Evolutionary conservation across 2,888 invertebrate genomes (phyloP), one percentile per base, ranked within the genome.

Genomic region (Chydorus sphaericus): DNA sequence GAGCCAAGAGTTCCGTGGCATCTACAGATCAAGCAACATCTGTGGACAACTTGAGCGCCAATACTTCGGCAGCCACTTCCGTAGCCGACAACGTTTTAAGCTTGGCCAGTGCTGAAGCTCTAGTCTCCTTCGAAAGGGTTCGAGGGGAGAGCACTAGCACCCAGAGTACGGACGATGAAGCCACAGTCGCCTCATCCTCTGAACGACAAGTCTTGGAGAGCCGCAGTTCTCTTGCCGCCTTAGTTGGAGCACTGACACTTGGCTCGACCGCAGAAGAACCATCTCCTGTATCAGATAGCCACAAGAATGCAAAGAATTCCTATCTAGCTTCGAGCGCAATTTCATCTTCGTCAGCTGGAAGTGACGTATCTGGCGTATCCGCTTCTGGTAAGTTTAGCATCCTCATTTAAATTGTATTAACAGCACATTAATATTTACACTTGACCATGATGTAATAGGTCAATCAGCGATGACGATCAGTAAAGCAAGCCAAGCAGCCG

Each of bases 11-110:
- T 36, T 88, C 92, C 0, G 90, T 92, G 18, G 91, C 91, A n/a
- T 85, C 87, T 14, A 91, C 91, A 1, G 94, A 94, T 66, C 94
- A 94, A 72, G 91, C 93, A 10, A 88, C 91, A 0, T 93, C 93
- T 1, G 92, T 92, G 0, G 94, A 94, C 69, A 93, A 92, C 72
- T 78, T 94, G 58, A 79, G 83, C 39, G 83, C 83, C 60, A 84
- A 84, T 70, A 10, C 10, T 36, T 53, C 39, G 54, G 86, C 91
- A 3, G 85, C 89, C 11, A 90, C 91, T 69, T 87, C 88, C 54
- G 83, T 92, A 64, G 85, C 90, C 3, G 90, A 91, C 71, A 83
- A 81, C 66, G 82, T 86, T 38, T 71, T 86, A 60, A 81, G 81
- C 48, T 78, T 82, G 52, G 82, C 81, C 18, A 78, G 81, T 61